These are phyloP conservation scores for Vireo griseus DNA, from an alignment of 2,797 vertebrate species.

Conservation along the genomic window DNA sequence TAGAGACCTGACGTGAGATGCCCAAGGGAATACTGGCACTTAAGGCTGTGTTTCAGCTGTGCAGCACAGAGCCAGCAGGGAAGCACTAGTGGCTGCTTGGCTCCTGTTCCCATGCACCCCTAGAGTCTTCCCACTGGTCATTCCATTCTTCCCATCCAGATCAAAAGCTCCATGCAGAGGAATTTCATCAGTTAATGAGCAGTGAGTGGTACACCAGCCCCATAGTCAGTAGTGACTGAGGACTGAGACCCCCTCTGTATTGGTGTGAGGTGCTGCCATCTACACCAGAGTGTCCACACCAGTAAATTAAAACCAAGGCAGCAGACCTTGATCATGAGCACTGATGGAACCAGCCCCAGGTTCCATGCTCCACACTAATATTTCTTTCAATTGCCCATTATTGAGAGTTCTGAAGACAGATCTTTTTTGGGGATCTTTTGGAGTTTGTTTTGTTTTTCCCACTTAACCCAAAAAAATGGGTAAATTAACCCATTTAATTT, in stretches of 20 bases:
- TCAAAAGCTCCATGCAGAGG: not conserved
- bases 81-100: not conserved
- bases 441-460: not conserved
- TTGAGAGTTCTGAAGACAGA: not conserved
- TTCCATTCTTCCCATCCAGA: not conserved
- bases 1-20: not conserved
- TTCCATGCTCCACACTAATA: not conserved
- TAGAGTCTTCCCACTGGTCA: not conserved
- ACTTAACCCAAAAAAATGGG: not conserved
- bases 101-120: not conserved
- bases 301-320: not conserved
- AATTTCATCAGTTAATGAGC: accelerated
- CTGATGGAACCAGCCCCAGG: not conserved
- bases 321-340: not conserved
- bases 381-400: not conserved
- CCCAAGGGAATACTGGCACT: not conserved
- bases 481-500: not conserved
- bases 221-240: accelerated
- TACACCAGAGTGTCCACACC: not conserved
- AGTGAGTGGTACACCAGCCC: not conserved
- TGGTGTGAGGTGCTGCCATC: not conserved
- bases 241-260: not conserved
- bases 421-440: not conserved
- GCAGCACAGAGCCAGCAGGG: not conserved
- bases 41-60: not conserved